These are phyloP conservation scores for Anthoscopus minutus DNA, from an alignment of 2,113 vertebrate genomes.

Conservation along the genomic window DNA sequence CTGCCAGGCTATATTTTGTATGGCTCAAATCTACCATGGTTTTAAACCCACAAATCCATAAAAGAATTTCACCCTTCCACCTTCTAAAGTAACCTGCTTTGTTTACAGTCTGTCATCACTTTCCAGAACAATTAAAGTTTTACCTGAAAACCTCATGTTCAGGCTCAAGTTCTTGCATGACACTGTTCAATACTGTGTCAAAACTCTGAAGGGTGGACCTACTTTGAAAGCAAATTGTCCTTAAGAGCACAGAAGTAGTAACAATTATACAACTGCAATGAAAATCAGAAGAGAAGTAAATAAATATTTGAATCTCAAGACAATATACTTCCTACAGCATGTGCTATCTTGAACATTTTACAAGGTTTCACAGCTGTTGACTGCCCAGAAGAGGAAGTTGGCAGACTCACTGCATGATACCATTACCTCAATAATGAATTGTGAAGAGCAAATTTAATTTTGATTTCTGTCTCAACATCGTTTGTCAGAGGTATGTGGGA, in stretches of 20 bases:
- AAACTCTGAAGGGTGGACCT: not conserved
- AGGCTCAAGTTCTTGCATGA: not conserved
- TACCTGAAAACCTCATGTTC: not conserved
- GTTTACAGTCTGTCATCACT: not conserved
- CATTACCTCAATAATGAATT: not conserved
- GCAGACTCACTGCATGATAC: not conserved
- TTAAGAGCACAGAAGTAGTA: not conserved
- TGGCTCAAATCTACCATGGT: not conserved
- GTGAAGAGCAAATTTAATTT: not conserved
- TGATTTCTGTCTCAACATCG: not conserved
- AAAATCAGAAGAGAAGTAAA: not conserved
- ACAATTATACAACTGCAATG: not conserved
- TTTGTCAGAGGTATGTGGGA: not conserved
- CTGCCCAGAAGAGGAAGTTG: not conserved
- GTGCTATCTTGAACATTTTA: not conserved
- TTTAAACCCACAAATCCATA: not conserved
- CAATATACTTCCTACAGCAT: not conserved
- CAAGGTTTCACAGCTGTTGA: not conserved
- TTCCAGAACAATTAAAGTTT: not conserved
- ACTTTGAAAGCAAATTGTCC: not conserved
- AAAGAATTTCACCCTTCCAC: not conserved
- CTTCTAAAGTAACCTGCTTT: not conserved
- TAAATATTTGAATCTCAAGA: not conserved
- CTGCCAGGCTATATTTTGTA: not conserved
- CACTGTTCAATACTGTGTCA: not conserved